Evolutionary conservation across 2,888 invertebrate species (phyloP).

Genomic region (Thumatha senex): DNA sequence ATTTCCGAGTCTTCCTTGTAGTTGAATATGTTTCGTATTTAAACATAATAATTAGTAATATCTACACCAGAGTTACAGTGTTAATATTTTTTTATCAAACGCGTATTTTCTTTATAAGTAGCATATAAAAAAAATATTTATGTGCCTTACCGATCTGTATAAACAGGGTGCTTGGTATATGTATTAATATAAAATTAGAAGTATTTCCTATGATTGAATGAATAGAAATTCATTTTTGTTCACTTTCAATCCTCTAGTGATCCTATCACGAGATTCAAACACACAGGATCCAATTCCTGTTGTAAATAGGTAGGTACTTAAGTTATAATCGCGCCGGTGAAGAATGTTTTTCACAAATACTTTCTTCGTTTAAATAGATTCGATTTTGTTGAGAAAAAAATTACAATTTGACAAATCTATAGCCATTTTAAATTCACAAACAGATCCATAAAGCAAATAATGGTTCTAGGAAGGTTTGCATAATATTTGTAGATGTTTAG

Average conservation of each 20-base stretch:
- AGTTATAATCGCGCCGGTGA: too few species aligned
- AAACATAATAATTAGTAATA: constrained; percentile 16
- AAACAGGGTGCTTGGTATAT: constrained; percentile 49
- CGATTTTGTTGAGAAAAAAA: too few species aligned
- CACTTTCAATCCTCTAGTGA: too few species aligned
- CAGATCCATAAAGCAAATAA: constrained; percentile 3
- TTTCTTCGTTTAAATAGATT: too few species aligned
- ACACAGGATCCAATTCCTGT: too few species aligned
- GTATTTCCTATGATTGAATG: constrained; percentile 27
- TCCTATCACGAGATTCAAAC: too few species aligned
- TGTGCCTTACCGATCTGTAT: constrained; percentile 51
- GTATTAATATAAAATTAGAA: constrained; percentile 22
- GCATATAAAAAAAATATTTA: not conserved
- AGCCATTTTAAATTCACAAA: too few species aligned
- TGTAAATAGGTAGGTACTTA: too few species aligned
- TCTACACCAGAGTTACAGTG: constrained; percentile 6
- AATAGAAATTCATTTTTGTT: too few species aligned
- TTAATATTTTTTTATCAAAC: not conserved
- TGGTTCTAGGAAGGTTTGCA: constrained; percentile 26
- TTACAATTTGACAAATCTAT: too few species aligned
- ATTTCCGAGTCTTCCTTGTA: constrained; percentile 39
- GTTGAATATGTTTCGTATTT: constrained; percentile 29
- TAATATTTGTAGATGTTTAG: constrained; percentile 22
- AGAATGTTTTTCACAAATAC: too few species aligned
- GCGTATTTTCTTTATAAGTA: not conserved